Base-by-base conservation (phyloP, 2,797 vertebrate genomes). In the Eurystomus glaucurus region DNA sequence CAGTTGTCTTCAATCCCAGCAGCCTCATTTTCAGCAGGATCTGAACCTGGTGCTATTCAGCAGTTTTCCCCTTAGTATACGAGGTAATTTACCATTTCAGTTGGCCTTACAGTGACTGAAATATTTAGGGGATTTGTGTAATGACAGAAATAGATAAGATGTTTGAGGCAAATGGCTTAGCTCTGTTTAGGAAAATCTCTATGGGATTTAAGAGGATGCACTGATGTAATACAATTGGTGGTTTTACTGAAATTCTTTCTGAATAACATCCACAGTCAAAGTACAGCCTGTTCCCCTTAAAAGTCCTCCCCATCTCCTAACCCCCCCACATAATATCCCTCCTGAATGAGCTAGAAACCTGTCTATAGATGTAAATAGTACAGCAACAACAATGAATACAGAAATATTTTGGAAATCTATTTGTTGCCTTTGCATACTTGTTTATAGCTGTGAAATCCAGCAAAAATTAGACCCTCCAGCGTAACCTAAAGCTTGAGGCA, bases 181-280 rank as follows among this genome's bases (percentile, higher is more conserved):
- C 51, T 95, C 77, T 97, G 93, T 98, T 98, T 98, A 86, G 94
- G 97, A 98, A 97, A 97, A 96, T 98, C 96, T 94, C 98, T 93
- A 95, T 66, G 94, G 96, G 90, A 91, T 95, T 97, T 90, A 85
- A 91, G 82, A 96, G 84, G 88, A 96, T 74, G 81, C 55, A 68
- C 51, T 97, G 97, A 98, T 96, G 97, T 97, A 93, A 97, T 95
- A 96, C 70, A 92, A 85, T 75, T 94, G 88, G 89, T 96, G 91
- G 81, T 81, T 96, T 98, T 97, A 96, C 80, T 96, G 87, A 98
- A 96, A 98, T 97, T 96, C 96, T 94, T 97, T 93, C 80, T 90
- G 78, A 88, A 65, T 88, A 97, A 94, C 91, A 95, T 93, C 31
- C 69, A 82, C 88, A 23, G 23, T 60, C 46, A 88, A 96, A 96